Evolutionary conservation across 2,797 vertebrate species (phyloP), one percentile per base, ranked within the genome.

Genomic region (Rhynchotus rufescens): DNA sequence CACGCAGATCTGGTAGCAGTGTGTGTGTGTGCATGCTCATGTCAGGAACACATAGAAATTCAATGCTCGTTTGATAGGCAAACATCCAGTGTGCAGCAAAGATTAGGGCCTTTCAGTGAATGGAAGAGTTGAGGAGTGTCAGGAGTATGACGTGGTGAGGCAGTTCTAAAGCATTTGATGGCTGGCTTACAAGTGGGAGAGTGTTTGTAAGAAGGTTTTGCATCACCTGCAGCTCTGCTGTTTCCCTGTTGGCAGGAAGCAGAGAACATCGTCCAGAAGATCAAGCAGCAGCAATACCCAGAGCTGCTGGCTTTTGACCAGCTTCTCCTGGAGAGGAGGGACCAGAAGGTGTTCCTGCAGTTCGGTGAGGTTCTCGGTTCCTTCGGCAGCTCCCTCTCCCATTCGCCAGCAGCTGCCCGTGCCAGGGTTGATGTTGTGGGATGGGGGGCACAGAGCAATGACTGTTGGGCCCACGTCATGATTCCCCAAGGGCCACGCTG

Each of bases 211-310:
- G 64, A 68, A 85, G 42, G 21, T 80, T 66, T 81, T 34, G 62
- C 88, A 92, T 96, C 85, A 96, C 80, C 85, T 60, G 79, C 52
- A 68, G 62, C 78, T 40, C 81, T 92, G 66, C 74, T 73, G 5
- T 87, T 95, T 95, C 65, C 82, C 86, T 88, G n/a, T 93, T 97
- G 94, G 95, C 98, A 99, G 99, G 99, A 99, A 97, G 99, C 99
- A 23, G 99, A 99, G 88, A 94, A 98, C 96, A 99, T 99, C 86
- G 97, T 99, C 97, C 96, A 98, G 95, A 99, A 99, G 97, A 99
- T 99, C 97, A 99, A 98, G 97, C 98, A 98, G 97, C 99, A 99
- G 97, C 99, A 99, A 92, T 99, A 99, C 84, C 95, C 98, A 15
- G 99, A 99, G 72, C 98, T 99, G 73, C 98, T 99, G 90, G 36